Base-by-base conservation (phyloP, 2,113 vertebrate species). In the Bucco capensis region DNA sequence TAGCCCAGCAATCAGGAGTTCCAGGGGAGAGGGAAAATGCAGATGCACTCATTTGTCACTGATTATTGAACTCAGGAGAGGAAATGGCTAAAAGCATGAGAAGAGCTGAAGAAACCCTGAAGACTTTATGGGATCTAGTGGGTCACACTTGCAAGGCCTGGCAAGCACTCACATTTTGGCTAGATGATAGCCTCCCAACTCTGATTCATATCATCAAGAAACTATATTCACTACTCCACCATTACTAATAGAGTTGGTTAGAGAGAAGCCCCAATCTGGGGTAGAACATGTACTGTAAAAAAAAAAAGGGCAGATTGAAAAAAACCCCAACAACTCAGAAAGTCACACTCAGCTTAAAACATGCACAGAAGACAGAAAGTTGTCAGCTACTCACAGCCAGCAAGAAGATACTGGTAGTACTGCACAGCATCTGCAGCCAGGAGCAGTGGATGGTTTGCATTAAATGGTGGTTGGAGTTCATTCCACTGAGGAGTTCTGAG, bases 401-500 rank as follows among this genome's bases (percentile, higher is more conserved):
- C 98, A 60, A 99, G 98, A 83, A 99, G 98, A 95, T 98, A 98
- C 92, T 99, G 99, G 94, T 98, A 99, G 96, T 98, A 98, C 96
- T 99, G 99, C 44, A 99, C 99, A 12, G 98, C 98, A 95, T 99
- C 99, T 30, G 99, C 98, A 77, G 99, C 98, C 60, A 99, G 96
- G 88, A 99, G 98, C 95, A 99, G 96, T 16, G 99, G 98, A 95
- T 99, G 99, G 96, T 98, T 99, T 94, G 98, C 97, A 96, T 98
- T 99, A 98, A 99, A 99, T 54, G 99, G 99, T 61, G 99, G 99
- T 96, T 99, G 99, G 69, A 99, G 97, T 89, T 99, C 99, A 92
- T 99, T 99, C 99, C 99, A 99, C 90, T 99, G 99, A 73, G 98
- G 99, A 62, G 99, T 99, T 98, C 99, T 99, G 96, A 92, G 95